Conservation (phyloP, 2,797 vertebrate genomes). For the Chiroxiphia lanceolata region DNA sequence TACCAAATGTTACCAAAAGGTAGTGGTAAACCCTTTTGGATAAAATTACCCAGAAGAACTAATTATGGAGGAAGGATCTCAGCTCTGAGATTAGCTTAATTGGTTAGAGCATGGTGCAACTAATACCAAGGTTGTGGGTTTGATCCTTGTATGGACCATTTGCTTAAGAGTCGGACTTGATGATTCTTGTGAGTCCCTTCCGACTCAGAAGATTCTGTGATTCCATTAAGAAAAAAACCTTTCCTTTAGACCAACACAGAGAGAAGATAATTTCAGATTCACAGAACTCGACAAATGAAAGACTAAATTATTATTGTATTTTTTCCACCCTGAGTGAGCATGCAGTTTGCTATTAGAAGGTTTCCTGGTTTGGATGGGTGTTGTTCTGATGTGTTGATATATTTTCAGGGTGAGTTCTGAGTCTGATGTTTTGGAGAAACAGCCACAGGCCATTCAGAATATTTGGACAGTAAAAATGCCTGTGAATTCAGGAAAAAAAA, state of each 20-base stretch:
- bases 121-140: not conserved
- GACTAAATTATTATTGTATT: not conserved
- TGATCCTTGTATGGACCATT: not conserved
- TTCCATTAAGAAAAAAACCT: not conserved
- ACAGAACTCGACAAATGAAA: not conserved
- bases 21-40: not conserved
- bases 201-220: not conserved
- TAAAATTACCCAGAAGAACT: not conserved
- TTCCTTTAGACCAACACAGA: not conserved
- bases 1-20: not conserved
- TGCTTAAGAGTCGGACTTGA: not conserved
- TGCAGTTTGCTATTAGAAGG: not conserved
- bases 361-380: not conserved
- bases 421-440: not conserved
- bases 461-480: no score
- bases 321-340: not conserved
- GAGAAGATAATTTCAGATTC: not conserved
- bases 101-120: not conserved
- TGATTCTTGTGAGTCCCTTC: not conserved
- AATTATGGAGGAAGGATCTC: not conserved
- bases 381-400: not conserved
- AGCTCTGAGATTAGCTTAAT: not conserved
- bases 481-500: not conserved
- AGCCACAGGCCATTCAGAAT: not conserved
- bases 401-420: not conserved